A percentile compares a stretch with the other conserved stretches of the same genome.
Conservation (phyloP, 2,797 vertebrate genomes). For the Thunnus albacares region DNA sequence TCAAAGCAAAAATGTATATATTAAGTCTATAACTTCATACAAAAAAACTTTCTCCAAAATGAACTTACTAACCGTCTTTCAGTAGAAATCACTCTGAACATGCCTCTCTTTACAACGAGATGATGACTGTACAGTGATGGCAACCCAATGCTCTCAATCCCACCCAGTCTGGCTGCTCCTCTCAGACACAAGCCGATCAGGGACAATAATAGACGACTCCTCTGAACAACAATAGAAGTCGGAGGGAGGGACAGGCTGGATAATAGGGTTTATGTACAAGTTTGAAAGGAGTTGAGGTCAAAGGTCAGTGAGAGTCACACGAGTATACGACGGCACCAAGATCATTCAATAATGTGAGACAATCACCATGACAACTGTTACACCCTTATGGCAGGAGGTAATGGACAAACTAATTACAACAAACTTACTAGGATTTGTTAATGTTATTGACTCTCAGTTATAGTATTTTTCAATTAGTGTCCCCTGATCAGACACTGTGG, state of each 20-base stretch:
- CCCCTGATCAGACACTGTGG: background rate
- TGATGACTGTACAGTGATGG: slow-evolving; percentile 28
- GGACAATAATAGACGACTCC: slow-evolving; percentile 62
- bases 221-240: slow-evolving; percentile 50
- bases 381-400: background rate
- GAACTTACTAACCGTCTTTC: slow-evolving; percentile 26
- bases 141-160: slow-evolving; percentile 35
- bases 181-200: slow-evolving; percentile 60
- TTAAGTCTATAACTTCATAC: background rate
- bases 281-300: slow-evolving; percentile 53
- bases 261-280: slow-evolving; percentile 62
- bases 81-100: slow-evolving; percentile 42
- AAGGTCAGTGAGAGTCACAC: slow-evolving; percentile 30
- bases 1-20: background rate
- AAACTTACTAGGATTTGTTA: background rate
- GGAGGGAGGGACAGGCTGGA: slow-evolving; percentile 34
- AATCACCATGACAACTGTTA: background rate
- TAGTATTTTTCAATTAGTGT: slow-evolving; percentile 6
- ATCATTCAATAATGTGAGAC: slow-evolving; percentile 7
- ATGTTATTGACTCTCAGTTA: background rate
- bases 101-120: slow-evolving; percentile 21
- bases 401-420: slow-evolving; percentile 8
- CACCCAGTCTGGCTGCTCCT: slow-evolving; percentile 45
- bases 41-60: too few relatives aligned
- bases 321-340: slow-evolving; percentile 1